Percentiles rank a stretch among this genome's conserved stretches.
Evolutionary conservation across 64 coral and sea anemone genomes (phyloP).

Genomic region (Montipora capricornis): DNA sequence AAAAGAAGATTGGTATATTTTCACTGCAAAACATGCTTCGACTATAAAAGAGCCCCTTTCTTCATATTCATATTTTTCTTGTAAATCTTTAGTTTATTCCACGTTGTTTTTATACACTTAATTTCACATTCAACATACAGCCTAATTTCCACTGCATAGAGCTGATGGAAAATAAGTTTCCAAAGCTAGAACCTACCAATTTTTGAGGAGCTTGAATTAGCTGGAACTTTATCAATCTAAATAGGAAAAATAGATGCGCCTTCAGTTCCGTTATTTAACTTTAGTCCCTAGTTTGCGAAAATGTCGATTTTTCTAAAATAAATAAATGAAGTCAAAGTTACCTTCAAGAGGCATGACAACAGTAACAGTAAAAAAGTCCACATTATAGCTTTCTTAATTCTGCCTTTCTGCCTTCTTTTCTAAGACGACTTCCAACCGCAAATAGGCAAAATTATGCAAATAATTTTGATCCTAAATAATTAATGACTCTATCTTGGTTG

Average conservation of each 20-base stretch:
- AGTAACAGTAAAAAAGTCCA: neutral
- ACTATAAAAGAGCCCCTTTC: neutral
- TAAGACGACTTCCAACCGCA: neutral
- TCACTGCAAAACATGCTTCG: too few relatives aligned
- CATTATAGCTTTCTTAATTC: constrained; percentile 3
- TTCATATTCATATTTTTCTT: neutral
- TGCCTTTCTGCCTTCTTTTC: neutral
- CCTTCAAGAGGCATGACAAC: neutral
- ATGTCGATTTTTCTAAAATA: neutral
- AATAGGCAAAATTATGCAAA: constrained; percentile 39
- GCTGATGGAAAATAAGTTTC: neutral
- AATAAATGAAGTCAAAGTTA: neutral
- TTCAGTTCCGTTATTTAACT: neutral
- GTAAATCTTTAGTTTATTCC: neutral
- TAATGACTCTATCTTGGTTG: constrained; percentile 1
- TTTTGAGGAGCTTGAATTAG: neutral
- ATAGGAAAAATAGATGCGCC: neutral
- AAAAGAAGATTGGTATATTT: too few relatives aligned
- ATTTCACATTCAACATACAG: neutral
- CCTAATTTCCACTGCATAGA: neutral
- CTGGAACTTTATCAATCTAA: neutral
- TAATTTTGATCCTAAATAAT: constrained; percentile 8
- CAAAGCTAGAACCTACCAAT: neutral
- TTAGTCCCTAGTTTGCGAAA: neutral
- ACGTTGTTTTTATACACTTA: neutral